These are phyloP conservation scores for Tachina fera DNA, from an alignment of 2,888 invertebrate species.

Conservation along the genomic window DNA sequence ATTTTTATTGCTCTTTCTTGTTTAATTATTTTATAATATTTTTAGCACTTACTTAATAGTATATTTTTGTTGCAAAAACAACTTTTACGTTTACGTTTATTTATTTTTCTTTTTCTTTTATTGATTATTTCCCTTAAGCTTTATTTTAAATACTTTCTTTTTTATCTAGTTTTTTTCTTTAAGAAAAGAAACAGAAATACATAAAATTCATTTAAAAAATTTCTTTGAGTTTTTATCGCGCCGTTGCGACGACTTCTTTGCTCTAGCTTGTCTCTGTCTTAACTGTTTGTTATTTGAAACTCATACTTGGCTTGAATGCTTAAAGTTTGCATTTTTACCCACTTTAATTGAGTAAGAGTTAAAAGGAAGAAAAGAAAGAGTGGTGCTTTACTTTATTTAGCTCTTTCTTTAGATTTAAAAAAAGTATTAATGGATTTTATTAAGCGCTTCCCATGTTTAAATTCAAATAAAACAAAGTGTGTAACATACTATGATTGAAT, in stretches of 20 bases:
- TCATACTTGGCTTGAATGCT: constrained; percentile 20
- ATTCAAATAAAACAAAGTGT: too few relatives aligned
- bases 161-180: constrained; percentile 57
- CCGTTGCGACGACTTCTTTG: constrained; percentile 56
- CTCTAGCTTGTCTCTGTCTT: constrained; percentile 31
- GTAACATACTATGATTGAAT: too few relatives aligned
- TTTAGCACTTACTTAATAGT: constrained; percentile 68
- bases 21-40: constrained; percentile 15
- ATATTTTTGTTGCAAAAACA: constrained; percentile 40
- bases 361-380: background rate
- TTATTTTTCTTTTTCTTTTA: constrained; percentile 17
- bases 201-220: constrained; percentile 19
- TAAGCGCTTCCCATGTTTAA: too few relatives aligned
- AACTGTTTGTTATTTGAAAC: constrained; percentile 51
- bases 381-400: background rate
- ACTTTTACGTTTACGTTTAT: constrained; percentile 20
- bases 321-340: constrained; percentile 26
- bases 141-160: constrained; percentile 68
- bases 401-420: background rate
- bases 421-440: too few relatives aligned
- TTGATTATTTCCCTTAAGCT: constrained; percentile 33
- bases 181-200: background rate
- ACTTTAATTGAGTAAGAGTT: constrained; percentile 22
- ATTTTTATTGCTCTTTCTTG: constrained; percentile 22
- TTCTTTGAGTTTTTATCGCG: constrained; percentile 32